These are phyloP conservation scores for Caenorhabditis virilis DNA, from an alignment of 2,888 invertebrate genomes.

Conservation along the genomic window DNA sequence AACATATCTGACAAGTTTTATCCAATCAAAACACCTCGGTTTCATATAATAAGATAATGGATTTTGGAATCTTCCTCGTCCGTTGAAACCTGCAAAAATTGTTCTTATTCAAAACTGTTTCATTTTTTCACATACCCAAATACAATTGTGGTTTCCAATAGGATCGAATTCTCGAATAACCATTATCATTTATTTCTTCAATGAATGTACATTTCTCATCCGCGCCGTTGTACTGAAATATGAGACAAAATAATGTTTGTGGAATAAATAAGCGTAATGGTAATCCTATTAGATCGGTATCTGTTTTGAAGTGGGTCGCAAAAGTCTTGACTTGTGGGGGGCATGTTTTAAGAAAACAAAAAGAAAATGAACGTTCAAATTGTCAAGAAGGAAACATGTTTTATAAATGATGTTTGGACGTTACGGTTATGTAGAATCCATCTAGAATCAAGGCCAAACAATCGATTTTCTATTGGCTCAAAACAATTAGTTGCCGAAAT, in stretches of 20 bases:
- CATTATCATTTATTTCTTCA: conserved; percentile 40
- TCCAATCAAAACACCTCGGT: conserved; percentile 40
- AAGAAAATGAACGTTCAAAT: neutral
- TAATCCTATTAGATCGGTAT: too few species aligned
- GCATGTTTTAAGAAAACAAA: neutral
- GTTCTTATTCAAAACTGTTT: conserved; percentile 1
- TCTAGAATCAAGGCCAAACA: too few species aligned
- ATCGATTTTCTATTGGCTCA: too few species aligned
- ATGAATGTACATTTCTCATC: conserved; percentile 36
- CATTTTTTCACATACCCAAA: conserved; percentile 21
- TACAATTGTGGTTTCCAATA: conserved; percentile 31
- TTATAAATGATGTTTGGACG: neutral
- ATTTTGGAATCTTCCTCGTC: conserved; percentile 42
- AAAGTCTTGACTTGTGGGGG: neutral
- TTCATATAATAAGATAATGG: conserved; percentile 25
- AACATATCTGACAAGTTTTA: conserved; percentile 44
- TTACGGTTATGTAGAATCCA: too few species aligned
- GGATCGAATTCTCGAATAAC: conserved; percentile 39
- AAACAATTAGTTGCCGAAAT: too few species aligned
- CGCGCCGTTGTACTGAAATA: conserved; percentile 31
- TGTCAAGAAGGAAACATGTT: neutral
- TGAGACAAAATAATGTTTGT: too few species aligned
- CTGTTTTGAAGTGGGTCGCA: neutral
- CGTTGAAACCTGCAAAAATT: conserved; percentile 37
- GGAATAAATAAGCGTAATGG: too few species aligned